phyloP scores from a whole-genome alignment of 2,797 vertebrate genomes.

The Trichosurus vulpecula region DNA sequence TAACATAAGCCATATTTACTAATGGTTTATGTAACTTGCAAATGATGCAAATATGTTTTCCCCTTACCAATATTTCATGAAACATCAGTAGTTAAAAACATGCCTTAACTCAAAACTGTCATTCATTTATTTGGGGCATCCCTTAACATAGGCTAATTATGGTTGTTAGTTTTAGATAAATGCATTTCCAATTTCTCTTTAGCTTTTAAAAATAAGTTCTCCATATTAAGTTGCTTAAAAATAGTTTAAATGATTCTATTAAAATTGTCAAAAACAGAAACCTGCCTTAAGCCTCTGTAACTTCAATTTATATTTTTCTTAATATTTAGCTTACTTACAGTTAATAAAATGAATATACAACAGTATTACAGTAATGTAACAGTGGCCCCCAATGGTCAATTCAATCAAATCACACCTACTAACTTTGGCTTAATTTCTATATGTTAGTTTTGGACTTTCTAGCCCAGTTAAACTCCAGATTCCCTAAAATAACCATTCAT shows the following conservation, averaged over 20 bases:
- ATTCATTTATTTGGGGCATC: slow-evolving; percentile 80
- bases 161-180: slow-evolving; percentile 80
- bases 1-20: slow-evolving; percentile 84
- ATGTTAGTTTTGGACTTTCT: not conserved
- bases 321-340: slow-evolving; percentile 56
- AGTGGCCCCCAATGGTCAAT: slow-evolving; percentile 46
- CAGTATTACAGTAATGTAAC: slow-evolving; percentile 34
- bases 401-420: slow-evolving; percentile 45
- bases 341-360: not conserved
- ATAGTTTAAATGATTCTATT: slow-evolving; percentile 66
- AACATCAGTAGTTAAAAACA: slow-evolving; percentile 76
- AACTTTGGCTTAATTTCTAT: not conserved
- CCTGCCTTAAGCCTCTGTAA: slow-evolving; percentile 60
- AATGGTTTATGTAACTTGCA: slow-evolving; percentile 83
- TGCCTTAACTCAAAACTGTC: slow-evolving; percentile 70
- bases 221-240: slow-evolving; percentile 66
- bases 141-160: slow-evolving; percentile 81
- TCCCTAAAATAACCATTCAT: not conserved
- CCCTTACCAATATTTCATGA: slow-evolving; percentile 83
- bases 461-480: not conserved
- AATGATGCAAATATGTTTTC: slow-evolving; percentile 81
- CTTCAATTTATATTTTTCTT: slow-evolving; percentile 61
- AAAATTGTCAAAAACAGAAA: slow-evolving; percentile 68
- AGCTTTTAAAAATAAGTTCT: slow-evolving; percentile 68
- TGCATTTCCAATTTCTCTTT: slow-evolving; percentile 75